These are phyloP conservation scores for Oligia latruncula DNA, from an alignment of 2,888 invertebrate species.

Conservation along the genomic window DNA sequence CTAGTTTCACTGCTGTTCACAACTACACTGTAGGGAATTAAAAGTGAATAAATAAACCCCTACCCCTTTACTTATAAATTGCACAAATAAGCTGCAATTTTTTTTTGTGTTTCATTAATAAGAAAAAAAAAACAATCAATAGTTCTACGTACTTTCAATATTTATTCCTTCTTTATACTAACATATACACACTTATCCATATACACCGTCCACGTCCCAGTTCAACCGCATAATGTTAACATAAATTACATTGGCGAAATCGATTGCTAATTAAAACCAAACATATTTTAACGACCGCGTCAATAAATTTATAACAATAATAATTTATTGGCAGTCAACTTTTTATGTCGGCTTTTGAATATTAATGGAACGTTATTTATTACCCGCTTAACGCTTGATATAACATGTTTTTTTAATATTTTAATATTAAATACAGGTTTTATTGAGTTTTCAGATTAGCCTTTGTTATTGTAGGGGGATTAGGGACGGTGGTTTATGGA, in stretches of 20 bases:
- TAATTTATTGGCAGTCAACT: constrained; percentile 77
- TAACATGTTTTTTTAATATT: constrained; percentile 62
- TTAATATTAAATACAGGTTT: constrained; percentile 53
- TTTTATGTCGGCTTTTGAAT: constrained; percentile 76
- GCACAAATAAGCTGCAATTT: not conserved
- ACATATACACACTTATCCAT: constrained; percentile 45
- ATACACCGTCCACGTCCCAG: constrained; percentile 48
- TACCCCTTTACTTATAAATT: too few relatives aligned
- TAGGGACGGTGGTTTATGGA: constrained; percentile 29
- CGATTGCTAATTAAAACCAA: constrained; percentile 76
- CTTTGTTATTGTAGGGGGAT: constrained; percentile 34
- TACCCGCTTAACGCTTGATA: constrained; percentile 63
- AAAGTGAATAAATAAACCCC: too few relatives aligned
- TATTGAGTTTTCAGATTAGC: constrained; percentile 56
- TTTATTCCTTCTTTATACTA: constrained; percentile 7
- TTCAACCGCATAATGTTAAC: constrained; percentile 63
- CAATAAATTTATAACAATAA: constrained; percentile 77
- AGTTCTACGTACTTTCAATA: not conserved
- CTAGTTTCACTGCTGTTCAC: not conserved
- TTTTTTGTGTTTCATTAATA: not conserved
- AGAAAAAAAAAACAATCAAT: not conserved
- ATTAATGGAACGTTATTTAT: constrained; percentile 75
- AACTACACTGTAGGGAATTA: too few relatives aligned
- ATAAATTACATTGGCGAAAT: constrained; percentile 69
- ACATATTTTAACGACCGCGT: constrained; percentile 75